These are phyloP conservation scores for Drosophila neotestacea DNA, from an alignment of 2,888 invertebrate genomes.

Conservation along the genomic window DNA sequence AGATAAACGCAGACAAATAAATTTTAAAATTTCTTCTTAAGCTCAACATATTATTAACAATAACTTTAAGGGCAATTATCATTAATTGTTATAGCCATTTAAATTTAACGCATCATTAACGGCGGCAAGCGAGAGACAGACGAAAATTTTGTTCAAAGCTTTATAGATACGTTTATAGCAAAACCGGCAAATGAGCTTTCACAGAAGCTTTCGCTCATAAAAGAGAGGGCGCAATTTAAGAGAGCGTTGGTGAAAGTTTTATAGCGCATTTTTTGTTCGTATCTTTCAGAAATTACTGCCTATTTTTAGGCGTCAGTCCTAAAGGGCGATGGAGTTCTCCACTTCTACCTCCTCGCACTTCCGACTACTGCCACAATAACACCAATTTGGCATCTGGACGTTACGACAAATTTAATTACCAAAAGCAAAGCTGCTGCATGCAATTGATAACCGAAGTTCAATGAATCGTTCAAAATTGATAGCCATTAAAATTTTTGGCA, in stretches of 20 bases:
- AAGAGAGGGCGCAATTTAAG: constrained; percentile 40
- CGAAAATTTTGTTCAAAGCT: constrained; percentile 46
- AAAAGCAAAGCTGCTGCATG: constrained; percentile 45
- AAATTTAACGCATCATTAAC: constrained; percentile 82
- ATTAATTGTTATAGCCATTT: constrained; percentile 79
- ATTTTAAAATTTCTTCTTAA: constrained; percentile 34
- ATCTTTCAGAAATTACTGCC: constrained; percentile 44
- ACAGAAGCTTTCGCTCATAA: constrained; percentile 44
- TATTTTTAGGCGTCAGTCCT: constrained; percentile 57
- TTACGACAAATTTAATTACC: constrained; percentile 75
- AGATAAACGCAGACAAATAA: constrained; percentile 27
- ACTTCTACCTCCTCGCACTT: background rate
- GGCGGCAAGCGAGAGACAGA: constrained; percentile 35
- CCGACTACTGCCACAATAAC: background rate
- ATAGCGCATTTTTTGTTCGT: constrained; percentile 10
- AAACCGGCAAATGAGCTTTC: constrained; percentile 39
- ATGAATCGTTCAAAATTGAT: constrained; percentile 68
- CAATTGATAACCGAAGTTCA: constrained; percentile 73
- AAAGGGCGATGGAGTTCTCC: constrained; percentile 29
- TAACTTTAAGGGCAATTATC: constrained; percentile 77
- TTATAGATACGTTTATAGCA: constrained; percentile 40
- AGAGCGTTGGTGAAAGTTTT: constrained; percentile 58
- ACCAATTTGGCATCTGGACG: constrained; percentile 58
- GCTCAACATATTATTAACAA: constrained; percentile 67
- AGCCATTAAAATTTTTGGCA: constrained; percentile 67